Base-by-base conservation (phyloP, 2,888 invertebrate species). In the Petrophora chlorosata region DNA sequence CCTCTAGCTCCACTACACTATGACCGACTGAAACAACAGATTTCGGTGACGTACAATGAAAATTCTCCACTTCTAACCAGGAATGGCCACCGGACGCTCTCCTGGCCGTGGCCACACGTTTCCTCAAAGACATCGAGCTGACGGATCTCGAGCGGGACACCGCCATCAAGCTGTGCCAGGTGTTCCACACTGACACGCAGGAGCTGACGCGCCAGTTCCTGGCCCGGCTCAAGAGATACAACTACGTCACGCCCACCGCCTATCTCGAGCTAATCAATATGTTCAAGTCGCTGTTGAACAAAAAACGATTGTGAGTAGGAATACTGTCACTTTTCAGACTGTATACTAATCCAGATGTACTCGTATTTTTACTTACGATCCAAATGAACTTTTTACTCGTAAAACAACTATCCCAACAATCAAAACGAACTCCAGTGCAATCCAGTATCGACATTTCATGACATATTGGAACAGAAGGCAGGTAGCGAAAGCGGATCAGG, bases 1-100 rank as follows among this genome's bases (percentile, higher is more conserved):
- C n/a, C n/a, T n/a, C n/a, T n/a, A n/a, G n/a, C n/a, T n/a, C n/a
- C n/a, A n/a, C n/a, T n/a, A n/a, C n/a, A n/a, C n/a, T n/a, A n/a
- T n/a, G n/a, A n/a, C n/a, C n/a, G n/a, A n/a, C n/a, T n/a, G n/a
- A n/a, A n/a, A n/a, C n/a, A n/a, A n/a, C n/a, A n/a, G n/a, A n/a
- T n/a, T n/a, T n/a, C n/a, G n/a, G n/a, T n/a, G n/a, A n/a, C n/a
- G n/a, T n/a, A n/a, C n/a, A n/a, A n/a, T n/a, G n/a, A n/a, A n/a
- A n/a, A n/a, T n/a, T n/a, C n/a, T n/a, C 10, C 3, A 15, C 17
- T 19, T 38, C 22, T 28, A 2, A 48, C 10, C 43, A 97, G 94
- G 92, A 96, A 36, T 98, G 99, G 99, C 98, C 99, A 0, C 93
- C 96, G 67, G 98, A 98, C 82, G 98, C 98, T 0, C 79, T 98